phyloP scores from a whole-genome alignment of 23 tunicate species.

The Halocynthia roretzi region DNA sequence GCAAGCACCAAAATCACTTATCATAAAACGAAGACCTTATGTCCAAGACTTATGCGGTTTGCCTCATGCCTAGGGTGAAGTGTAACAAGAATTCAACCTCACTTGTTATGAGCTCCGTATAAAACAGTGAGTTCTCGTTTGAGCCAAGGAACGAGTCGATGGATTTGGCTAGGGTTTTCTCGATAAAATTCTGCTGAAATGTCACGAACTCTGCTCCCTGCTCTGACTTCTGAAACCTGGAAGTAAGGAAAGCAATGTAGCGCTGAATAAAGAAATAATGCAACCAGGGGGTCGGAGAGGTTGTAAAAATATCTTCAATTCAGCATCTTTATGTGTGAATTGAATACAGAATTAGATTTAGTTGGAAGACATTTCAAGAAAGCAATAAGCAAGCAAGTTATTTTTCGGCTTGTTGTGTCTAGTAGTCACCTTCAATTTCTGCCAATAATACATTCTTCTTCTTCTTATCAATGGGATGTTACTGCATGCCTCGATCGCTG shows the following conservation, averaged over 20 bases:
- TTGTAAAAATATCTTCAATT: no score
- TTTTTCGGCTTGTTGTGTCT: no score
- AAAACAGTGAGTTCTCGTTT: constrained; percentile 66
- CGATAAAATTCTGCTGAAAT: constrained; percentile 56
- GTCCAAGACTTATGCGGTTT: background rate
- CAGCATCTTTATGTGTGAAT: no score
- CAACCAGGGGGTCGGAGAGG: background rate
- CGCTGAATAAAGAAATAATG: background rate
- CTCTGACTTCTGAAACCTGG: constrained; percentile 46
- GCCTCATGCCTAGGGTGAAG: background rate
- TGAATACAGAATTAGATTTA: no score
- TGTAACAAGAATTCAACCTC: background rate
- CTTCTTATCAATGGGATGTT: constrained; percentile 38
- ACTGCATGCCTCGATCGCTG: constrained; percentile 53
- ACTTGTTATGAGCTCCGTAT: constrained; percentile 74
- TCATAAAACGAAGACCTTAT: no score
- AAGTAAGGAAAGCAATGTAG: background rate
- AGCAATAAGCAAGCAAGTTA: no score
- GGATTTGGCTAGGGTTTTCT: constrained; percentile 58
- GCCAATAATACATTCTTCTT: constrained; percentile 57
- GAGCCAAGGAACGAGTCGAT: constrained; percentile 79
- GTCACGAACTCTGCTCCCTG: constrained; percentile 43
- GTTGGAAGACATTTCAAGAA: no score
- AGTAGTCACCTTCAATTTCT: constrained; percentile 26
- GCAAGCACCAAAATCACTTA: no score